Evolutionary conservation across 2,888 invertebrate species (phyloP).

Genomic region (Brachyopa scutellaris): DNA sequence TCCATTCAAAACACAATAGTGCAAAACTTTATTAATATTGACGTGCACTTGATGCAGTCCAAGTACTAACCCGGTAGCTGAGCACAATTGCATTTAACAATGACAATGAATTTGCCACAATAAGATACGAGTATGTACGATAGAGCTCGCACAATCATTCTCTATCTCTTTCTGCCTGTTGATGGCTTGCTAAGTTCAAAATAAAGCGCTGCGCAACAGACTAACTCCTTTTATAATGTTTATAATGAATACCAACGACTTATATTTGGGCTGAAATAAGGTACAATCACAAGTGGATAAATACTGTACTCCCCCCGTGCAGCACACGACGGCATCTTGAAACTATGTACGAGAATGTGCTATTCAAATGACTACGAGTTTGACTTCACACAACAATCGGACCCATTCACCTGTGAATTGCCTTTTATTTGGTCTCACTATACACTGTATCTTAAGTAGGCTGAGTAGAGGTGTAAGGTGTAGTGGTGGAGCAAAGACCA

Average conservation of each 20-base stretch:
- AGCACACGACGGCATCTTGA: slow-evolving; percentile 1
- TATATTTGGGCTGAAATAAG: slow-evolving; percentile 30
- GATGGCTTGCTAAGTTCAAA: not conserved
- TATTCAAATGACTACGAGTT: not conserved
- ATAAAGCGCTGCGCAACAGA: slow-evolving; percentile 15
- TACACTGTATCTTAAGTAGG: slow-evolving; percentile 26
- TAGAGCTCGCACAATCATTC: slow-evolving; percentile 15
- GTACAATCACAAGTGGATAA: slow-evolving; percentile 44
- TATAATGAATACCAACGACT: slow-evolving; percentile 27
- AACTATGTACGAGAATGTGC: too few relatives aligned
- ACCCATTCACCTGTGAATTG: slow-evolving; percentile 67
- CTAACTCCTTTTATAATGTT: slow-evolving; percentile 19
- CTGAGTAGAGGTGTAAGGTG: slow-evolving; percentile 23
- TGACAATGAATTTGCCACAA: slow-evolving; percentile 55
- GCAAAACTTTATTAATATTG: slow-evolving; percentile 61
- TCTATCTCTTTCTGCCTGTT: not conserved
- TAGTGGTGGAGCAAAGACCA: not conserved
- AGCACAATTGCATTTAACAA: slow-evolving; percentile 54
- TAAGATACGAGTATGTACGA: slow-evolving; percentile 37
- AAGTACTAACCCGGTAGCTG: slow-evolving; percentile 40
- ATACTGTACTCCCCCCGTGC: not conserved
- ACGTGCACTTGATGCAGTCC: slow-evolving; percentile 63
- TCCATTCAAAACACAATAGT: slow-evolving; percentile 26
- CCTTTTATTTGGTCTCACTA: slow-evolving; percentile 39
- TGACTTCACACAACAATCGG: slow-evolving; percentile 7